A percentile compares a stretch with the other conserved stretches of the same genome.
Evolutionary conservation across 2,113 vertebrate genomes (phyloP).

Genomic region (Anolis sagrei): DNA sequence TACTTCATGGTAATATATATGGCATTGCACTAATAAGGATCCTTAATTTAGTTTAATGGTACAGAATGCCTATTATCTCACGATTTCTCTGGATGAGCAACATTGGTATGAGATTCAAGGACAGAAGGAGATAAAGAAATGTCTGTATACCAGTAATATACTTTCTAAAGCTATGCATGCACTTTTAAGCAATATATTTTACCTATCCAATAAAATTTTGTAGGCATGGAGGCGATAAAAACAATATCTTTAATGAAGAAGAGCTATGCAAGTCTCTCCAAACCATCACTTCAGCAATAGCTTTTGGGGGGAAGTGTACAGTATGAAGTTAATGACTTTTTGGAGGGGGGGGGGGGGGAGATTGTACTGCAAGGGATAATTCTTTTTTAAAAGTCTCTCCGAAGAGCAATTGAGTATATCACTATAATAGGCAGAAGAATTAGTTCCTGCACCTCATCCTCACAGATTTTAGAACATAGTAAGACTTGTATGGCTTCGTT

Average conservation of each 20-base stretch:
- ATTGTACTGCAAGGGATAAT: background rate
- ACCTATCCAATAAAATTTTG: background rate
- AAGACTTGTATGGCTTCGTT: background rate
- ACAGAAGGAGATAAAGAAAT: background rate
- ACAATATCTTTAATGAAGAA: background rate
- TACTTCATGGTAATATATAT: background rate
- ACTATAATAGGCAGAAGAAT: background rate
- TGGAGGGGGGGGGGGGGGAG: background rate
- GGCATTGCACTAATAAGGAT: background rate
- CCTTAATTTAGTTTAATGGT: background rate
- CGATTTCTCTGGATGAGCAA: background rate
- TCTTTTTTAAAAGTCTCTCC: background rate
- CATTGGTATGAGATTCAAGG: background rate
- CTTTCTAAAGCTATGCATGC: background rate
- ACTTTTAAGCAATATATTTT: background rate
- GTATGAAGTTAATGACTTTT: conserved; percentile 1
- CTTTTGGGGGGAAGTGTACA: background rate
- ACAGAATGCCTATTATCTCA: background rate
- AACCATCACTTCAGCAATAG: background rate
- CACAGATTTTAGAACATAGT: background rate
- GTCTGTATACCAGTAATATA: background rate
- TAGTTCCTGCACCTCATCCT: background rate
- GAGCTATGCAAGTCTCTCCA: background rate
- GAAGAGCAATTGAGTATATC: background rate
- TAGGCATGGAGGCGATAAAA: background rate